Evolutionary conservation across 2,113 vertebrate species (phyloP), one percentile per base, ranked within the genome.

Genomic region (Crypturellus undulatus): DNA sequence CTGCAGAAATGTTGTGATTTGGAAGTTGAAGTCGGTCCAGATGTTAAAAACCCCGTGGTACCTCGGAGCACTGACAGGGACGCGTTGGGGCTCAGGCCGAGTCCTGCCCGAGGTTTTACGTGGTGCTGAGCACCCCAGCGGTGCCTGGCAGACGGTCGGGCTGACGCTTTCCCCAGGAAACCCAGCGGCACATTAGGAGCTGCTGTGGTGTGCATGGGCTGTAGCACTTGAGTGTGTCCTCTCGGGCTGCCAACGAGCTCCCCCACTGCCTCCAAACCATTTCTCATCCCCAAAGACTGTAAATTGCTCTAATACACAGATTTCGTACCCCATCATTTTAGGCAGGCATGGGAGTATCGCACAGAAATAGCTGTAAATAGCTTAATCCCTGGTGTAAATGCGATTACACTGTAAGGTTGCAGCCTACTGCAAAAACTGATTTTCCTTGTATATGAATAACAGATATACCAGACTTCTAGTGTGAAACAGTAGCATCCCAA

Each of bases 101-200:
- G 65, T 30, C 63, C 51, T 95, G 40, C 52, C 26, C 8, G 42
- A 51, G 30, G 30, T 65, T 79, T 70, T 69, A 60, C 20, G 36
- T 51, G 40, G 28, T 40, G 72, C 30, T 51, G 10, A 51, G 10
- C 7, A 1, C 30, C n/a, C n/a, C n/a, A 38, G 38, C n/a, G 59
- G 12, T 75, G 47, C 49, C 72, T 60, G 47, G 12, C 60, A 5
- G 0, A 68, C 21, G 36, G 49, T 73, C 52, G n/a, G 38, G 30
- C 1, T 4, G 67, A 22, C 8, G 1, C 34, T 62, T 68, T n/a
- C 45, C 49, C 73, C 49, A 40, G 59, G 75, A 70, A 40, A 34
- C 26, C 47, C 36, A 40, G 56, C 54, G 70, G 34, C 43, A 16
- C 0, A 0, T 3, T 0, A 51, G 34, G 22, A 40, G 2, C 64